Percentiles rank a stretch among this genome's conserved stretches.
These are phyloP conservation scores for Thymelicus lineola DNA, from an alignment of 2,888 invertebrate genomes.

Conservation along the genomic window DNA sequence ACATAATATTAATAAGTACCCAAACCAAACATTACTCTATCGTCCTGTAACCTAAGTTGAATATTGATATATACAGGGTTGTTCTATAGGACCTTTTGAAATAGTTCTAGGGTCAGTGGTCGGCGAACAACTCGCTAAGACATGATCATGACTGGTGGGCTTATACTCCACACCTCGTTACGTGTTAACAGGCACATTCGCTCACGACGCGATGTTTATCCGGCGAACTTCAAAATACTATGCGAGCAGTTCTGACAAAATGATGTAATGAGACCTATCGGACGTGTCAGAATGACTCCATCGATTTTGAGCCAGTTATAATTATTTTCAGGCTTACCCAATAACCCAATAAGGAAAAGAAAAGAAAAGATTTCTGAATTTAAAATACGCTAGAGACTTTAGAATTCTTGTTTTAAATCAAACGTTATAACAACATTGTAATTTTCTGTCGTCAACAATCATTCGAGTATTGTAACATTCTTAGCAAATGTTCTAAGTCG, in stretches of 20 bases:
- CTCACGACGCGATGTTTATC: slow-evolving; percentile 83
- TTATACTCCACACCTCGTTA: slow-evolving; percentile 84
- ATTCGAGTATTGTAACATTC: slow-evolving; percentile 2
- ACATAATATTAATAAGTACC: slow-evolving; percentile 49
- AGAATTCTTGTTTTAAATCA: slow-evolving; percentile 2
- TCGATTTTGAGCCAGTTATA: slow-evolving; percentile 47
- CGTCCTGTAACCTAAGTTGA: slow-evolving; percentile 45
- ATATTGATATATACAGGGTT: slow-evolving; percentile 42
- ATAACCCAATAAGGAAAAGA: no score
- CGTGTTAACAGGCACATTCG: slow-evolving; percentile 84
- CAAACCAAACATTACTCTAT: slow-evolving; percentile 49
- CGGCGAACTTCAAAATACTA: slow-evolving; percentile 74
- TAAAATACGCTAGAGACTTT: not conserved
- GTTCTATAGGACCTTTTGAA: slow-evolving; percentile 53
- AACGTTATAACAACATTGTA: not conserved
- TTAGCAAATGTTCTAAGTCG: slow-evolving; percentile 37
- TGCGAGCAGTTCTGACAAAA: slow-evolving; percentile 62
- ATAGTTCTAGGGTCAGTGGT: slow-evolving; percentile 74
- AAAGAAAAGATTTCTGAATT: no score
- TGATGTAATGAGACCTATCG: slow-evolving; percentile 63
- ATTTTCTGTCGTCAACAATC: not conserved
- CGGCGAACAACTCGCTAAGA: slow-evolving; percentile 82
- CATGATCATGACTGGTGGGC: slow-evolving; percentile 84
- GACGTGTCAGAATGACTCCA: slow-evolving; percentile 63
- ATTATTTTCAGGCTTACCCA: not conserved